Evolutionary conservation across 2,888 invertebrate genomes (phyloP).

Genomic region (Globia sparganii): DNA sequence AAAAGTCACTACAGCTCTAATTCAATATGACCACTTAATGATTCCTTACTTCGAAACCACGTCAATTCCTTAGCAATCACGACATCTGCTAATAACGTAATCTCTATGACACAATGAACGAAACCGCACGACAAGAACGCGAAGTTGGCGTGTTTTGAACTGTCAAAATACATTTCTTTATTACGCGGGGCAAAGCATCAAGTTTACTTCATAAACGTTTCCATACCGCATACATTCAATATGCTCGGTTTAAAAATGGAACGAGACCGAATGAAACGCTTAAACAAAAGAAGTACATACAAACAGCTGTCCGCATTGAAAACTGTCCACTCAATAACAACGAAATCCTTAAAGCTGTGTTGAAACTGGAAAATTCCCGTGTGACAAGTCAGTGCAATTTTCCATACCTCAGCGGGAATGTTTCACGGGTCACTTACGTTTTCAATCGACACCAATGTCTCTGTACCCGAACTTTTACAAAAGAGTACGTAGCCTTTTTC

Average conservation of each 20-base stretch:
- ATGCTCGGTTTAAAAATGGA: conserved; percentile 42
- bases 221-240: background rate
- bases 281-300: conserved; percentile 39
- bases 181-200: background rate
- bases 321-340: conserved; percentile 40
- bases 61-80: background rate
- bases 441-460: conserved; percentile 47
- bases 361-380: conserved; percentile 36
- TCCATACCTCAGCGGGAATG: conserved; percentile 28
- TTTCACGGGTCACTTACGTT: conserved; percentile 61
- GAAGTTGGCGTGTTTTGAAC: background rate
- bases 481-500: background rate
- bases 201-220: conserved; percentile 22
- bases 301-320: conserved; percentile 35
- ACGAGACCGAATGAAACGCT: conserved; percentile 31
- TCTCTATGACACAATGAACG: background rate
- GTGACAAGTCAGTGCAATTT: conserved; percentile 41
- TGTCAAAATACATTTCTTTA: background rate
- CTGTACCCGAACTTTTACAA: conserved; percentile 4
- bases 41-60: background rate
- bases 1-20: background rate
- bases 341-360: conserved; percentile 25
- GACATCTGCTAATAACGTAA: background rate
- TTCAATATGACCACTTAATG: background rate
- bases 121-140: background rate